Conservation (phyloP, 1,140 invertebrate genomes). For the Thaumatotibia leucotreta region DNA sequence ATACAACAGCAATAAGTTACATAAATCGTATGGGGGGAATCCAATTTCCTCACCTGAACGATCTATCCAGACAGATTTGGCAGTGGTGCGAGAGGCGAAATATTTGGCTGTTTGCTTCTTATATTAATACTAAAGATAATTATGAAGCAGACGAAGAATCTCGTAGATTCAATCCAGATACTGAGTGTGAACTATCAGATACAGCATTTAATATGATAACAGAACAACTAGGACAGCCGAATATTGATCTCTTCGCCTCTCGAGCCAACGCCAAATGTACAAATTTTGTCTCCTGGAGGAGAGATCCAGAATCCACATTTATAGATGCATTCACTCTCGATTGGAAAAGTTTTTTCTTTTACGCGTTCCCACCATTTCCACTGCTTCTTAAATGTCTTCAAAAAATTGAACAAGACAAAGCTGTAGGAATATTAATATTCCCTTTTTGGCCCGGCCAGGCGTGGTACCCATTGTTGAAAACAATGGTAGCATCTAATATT, state of each 20-base stretch:
- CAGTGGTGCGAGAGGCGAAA: too few species aligned
- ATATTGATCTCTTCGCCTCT: constrained; percentile 33
- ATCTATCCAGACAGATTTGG: too few species aligned
- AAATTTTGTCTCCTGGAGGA: too few species aligned
- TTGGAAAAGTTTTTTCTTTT: not conserved
- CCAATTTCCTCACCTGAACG: too few species aligned
- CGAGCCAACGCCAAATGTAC: constrained; percentile 23
- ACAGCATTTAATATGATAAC: constrained; percentile 14
- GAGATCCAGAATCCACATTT: too few species aligned
- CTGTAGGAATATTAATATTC: not conserved
- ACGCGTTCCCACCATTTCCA: constrained; percentile 15
- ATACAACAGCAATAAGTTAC: too few species aligned
- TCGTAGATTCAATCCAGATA: constrained; percentile 29
- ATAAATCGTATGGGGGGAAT: too few species aligned
- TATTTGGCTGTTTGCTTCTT: too few species aligned
- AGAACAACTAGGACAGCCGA: constrained; percentile 19
- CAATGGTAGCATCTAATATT: not conserved
- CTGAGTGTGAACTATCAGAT: constrained; percentile 23
- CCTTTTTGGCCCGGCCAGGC: constrained; percentile 14
- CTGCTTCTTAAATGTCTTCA: constrained; percentile 9
- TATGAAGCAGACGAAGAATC: constrained; percentile 29
- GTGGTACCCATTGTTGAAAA: constrained; percentile 9
- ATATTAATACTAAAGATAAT: constrained; percentile 48
- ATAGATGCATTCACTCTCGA: not conserved
- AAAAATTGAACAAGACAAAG: constrained; percentile 5